These are phyloP conservation scores for Abramis brama DNA, from an alignment of 2,113 vertebrate species.

Conservation along the genomic window DNA sequence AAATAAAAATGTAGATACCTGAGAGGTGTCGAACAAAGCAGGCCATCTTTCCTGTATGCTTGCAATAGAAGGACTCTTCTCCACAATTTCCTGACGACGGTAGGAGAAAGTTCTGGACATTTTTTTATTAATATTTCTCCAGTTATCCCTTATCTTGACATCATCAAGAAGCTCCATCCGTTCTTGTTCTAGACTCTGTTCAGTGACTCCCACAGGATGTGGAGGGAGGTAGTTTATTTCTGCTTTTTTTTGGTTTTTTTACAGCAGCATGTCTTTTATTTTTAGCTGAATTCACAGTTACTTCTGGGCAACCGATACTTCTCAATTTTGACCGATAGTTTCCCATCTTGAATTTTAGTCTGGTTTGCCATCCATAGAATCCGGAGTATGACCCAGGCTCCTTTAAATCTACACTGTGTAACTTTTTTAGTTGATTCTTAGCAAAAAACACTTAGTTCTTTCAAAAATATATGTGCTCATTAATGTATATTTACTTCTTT, in stretches of 20 bases:
- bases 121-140: background rate
- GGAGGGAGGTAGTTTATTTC: background rate
- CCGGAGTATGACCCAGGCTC: conserved; percentile 28
- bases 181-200: background rate
- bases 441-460: no score
- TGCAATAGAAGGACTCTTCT: background rate
- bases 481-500: no score
- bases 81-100: background rate
- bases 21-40: background rate
- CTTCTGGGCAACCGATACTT: background rate
- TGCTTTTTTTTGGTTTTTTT: background rate
- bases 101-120: background rate
- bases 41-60: background rate
- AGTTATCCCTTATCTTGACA: background rate
- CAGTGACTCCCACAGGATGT: background rate
- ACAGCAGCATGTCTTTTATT: background rate
- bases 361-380: conserved; percentile 13
- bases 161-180: background rate
- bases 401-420: no score
- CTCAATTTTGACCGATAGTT: background rate
- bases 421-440: no score
- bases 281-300: background rate
- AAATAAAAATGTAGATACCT: background rate
- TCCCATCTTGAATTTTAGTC: background rate
- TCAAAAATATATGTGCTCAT: no score